Percentiles rank a stretch among this genome's conserved stretches.
Conservation (phyloP, 2,113 vertebrate genomes). For the Tragelaphus buxtoni region DNA sequence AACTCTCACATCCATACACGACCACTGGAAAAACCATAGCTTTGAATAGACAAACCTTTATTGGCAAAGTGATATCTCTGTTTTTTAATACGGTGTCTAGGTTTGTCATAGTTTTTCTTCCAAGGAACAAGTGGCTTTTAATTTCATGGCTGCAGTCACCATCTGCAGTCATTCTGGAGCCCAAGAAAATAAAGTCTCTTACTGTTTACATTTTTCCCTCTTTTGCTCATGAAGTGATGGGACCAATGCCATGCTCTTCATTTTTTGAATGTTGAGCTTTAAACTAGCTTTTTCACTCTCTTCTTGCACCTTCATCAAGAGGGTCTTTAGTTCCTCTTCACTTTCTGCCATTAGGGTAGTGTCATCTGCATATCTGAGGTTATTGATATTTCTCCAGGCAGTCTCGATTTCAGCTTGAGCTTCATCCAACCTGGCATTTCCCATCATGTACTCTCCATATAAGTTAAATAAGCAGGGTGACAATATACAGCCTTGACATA, state of each 20-base stretch:
- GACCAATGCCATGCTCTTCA: background rate
- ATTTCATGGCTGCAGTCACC: background rate
- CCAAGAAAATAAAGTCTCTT: background rate
- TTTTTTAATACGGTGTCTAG: background rate
- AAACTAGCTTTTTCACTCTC: no score
- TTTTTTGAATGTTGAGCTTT: background rate
- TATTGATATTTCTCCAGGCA: no score
- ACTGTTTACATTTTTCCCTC: background rate
- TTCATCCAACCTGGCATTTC: no score
- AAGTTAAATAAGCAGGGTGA: no score
- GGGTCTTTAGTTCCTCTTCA: no score
- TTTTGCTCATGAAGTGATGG: background rate
- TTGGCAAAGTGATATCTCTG: background rate
- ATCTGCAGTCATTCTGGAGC: background rate
- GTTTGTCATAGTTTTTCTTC: background rate
- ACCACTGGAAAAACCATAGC: background rate
- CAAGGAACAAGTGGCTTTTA: background rate
- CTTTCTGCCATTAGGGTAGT: no score
- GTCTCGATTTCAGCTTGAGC: no score
- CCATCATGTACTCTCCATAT: no score
- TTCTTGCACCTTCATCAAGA: no score
- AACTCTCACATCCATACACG: background rate
- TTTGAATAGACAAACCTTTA: background rate
- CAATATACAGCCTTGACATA: no score
- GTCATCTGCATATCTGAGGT: no score